These are phyloP conservation scores for Cynaeus angustus DNA, from an alignment of 2,888 invertebrate genomes.

Conservation along the genomic window DNA sequence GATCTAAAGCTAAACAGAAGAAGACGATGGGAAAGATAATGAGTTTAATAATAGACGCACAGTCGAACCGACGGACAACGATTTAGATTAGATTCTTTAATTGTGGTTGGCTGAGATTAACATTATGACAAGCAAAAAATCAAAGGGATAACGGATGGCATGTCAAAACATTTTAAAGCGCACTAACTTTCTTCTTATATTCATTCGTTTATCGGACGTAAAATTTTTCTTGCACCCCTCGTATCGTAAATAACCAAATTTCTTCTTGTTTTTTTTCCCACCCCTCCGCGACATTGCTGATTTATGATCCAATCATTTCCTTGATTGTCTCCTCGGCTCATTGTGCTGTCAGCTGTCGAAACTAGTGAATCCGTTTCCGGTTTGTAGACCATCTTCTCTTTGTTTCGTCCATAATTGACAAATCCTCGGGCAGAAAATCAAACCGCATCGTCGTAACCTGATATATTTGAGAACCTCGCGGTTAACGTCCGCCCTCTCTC, in stretches of 20 bases:
- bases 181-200: too few relatives aligned
- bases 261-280: too few relatives aligned
- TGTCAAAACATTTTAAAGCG: too few relatives aligned
- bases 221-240: too few relatives aligned
- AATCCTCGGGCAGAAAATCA: conserved; percentile 40
- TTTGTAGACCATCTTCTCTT: conserved; percentile 22
- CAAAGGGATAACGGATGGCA: too few relatives aligned
- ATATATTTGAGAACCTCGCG: conserved; percentile 46
- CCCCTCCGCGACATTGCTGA: too few relatives aligned
- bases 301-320: neutral
- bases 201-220: too few relatives aligned
- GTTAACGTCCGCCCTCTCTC: conserved; percentile 42
- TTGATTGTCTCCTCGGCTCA: conserved; percentile 9
- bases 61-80: neutral
- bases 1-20: conserved; percentile 16
- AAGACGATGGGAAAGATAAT: conserved; percentile 20
- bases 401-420: conserved; percentile 37
- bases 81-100: conserved; percentile 35
- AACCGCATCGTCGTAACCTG: conserved; percentile 42
- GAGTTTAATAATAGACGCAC: conserved; percentile 23
- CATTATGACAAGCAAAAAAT: too few relatives aligned
- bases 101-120: conserved; percentile 1
- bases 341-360: conserved; percentile 38
- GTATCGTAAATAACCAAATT: too few relatives aligned
- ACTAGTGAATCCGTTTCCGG: conserved; percentile 15